Evolutionary conservation across 2,888 invertebrate species (phyloP).

Genomic region (Tolmerus cingulatus): DNA sequence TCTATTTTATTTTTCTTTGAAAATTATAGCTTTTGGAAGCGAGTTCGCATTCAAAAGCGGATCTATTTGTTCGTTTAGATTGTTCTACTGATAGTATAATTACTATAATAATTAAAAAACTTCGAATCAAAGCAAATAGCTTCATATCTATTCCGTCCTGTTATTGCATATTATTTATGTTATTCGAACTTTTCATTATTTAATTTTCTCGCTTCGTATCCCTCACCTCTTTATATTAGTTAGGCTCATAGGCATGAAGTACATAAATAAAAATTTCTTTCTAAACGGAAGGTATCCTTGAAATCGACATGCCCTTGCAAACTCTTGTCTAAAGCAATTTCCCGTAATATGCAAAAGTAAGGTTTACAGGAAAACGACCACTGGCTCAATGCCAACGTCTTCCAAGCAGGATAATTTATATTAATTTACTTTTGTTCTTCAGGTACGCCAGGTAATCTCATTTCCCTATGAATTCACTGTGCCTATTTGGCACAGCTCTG

Average conservation of each 20-base stretch:
- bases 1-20: no score
- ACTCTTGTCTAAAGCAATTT: not conserved
- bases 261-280: not conserved
- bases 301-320: not conserved
- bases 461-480: not conserved
- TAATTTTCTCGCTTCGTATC: no score
- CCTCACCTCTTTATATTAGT: no score
- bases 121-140: no score
- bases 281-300: not conserved
- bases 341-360: not conserved
- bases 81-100: no score
- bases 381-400: not conserved
- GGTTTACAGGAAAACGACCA: not conserved
- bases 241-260: not conserved
- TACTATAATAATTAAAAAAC: no score
- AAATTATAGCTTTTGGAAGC: no score
- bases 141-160: no score
- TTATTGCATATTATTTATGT: no score
- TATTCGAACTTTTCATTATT: no score
- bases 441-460: not conserved
- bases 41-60: no score
- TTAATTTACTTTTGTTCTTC: not conserved
- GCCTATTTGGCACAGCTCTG: not conserved
- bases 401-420: not conserved
- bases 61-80: no score